phyloP scores from a whole-genome alignment of 2,113 vertebrate species.

The Rhombomys opimus region DNA sequence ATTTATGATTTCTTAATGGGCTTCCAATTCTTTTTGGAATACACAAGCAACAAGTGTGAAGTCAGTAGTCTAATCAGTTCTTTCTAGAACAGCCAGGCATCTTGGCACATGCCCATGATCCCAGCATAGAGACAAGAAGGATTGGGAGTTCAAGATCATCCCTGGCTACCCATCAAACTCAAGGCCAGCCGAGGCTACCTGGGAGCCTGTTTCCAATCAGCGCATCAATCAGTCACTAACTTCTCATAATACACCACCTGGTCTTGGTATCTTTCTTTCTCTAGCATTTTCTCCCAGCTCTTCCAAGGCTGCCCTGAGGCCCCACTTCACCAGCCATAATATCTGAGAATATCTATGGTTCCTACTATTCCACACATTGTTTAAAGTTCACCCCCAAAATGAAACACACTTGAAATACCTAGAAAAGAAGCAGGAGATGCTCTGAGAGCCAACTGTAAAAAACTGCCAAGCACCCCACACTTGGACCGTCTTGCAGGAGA shows the following conservation, averaged over 20 bases:
- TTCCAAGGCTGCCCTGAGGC: not conserved
- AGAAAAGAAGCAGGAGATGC: not conserved
- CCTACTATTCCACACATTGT: not conserved
- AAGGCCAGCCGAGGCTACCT: not conserved
- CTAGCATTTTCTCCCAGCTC: not conserved
- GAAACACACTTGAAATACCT: not conserved
- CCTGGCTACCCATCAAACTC: too few species aligned
- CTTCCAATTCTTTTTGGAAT: slow-evolving; percentile 21
- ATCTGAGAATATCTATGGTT: not conserved
- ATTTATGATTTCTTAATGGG: slow-evolving; percentile 49
- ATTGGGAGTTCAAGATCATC: not conserved
- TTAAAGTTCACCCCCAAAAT: not conserved
- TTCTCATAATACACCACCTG: not conserved
- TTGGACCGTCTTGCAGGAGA: not conserved
- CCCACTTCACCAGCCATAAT: not conserved
- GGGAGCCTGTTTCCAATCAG: not conserved
- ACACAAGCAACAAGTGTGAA: slow-evolving; percentile 11
- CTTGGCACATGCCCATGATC: not conserved
- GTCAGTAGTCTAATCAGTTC: not conserved
- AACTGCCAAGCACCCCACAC: not conserved
- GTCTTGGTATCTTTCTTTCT: not conserved
- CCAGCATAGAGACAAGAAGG: not conserved
- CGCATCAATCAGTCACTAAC: not conserved
- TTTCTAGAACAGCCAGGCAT: not conserved
- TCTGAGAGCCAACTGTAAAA: not conserved